Conservation (phyloP, 2,888 invertebrate genomes). For the Malacosoma neustria region DNA sequence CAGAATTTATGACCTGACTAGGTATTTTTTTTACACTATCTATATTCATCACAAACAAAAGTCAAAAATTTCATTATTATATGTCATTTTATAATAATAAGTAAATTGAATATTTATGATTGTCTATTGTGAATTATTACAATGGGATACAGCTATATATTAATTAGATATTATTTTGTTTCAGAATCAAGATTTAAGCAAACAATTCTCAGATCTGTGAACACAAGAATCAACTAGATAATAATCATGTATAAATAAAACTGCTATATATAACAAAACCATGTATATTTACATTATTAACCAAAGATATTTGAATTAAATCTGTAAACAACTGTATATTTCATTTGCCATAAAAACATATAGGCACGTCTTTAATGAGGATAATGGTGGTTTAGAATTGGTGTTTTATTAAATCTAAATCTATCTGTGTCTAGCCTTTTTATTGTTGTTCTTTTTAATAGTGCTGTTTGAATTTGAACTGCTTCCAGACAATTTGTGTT, state of each 20-base stretch:
- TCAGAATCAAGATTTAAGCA: conserved; percentile 66
- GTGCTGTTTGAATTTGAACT: conserved; percentile 60
- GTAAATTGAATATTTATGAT: no score
- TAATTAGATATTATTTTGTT: conserved; percentile 30
- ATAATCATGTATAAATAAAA: conserved; percentile 13
- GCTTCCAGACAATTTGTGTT: conserved; percentile 64
- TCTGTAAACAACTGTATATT: neutral
- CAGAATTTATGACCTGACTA: no score
- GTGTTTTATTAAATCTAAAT: neutral
- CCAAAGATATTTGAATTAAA: conserved; percentile 18
- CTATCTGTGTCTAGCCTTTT: conserved; percentile 89
- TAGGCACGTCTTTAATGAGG: conserved; percentile 6
- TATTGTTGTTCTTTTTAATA: conserved; percentile 85
- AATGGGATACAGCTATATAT: no score
- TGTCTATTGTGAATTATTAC: no score
- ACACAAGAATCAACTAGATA: conserved; percentile 35
- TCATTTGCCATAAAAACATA: conserved; percentile 1
- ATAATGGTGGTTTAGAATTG: neutral
- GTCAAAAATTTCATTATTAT: no score
- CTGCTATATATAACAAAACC: conserved; percentile 8
- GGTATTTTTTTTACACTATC: no score
- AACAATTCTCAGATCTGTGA: conserved; percentile 40
- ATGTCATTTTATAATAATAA: no score
- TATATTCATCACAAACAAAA: no score
- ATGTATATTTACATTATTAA: conserved; percentile 22